Base-by-base conservation (phyloP, 2,888 invertebrate species). In the Mythimna ferrago region DNA sequence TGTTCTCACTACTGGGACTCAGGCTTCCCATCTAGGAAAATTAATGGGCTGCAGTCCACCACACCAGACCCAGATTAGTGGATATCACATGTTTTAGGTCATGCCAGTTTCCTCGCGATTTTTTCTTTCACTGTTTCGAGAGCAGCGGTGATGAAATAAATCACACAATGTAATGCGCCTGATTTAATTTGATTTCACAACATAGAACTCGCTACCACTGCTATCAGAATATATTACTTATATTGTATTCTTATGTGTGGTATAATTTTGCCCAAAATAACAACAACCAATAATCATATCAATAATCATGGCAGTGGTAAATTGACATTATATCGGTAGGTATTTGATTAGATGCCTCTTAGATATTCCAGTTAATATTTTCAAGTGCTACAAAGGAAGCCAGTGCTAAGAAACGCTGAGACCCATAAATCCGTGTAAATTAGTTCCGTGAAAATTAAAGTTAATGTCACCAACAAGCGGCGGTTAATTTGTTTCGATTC, bases 401-500 rank as follows among this genome's bases (percentile, higher is more conserved):
- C 10, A 6, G 11, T 16, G 10, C n/a, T 26, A 41, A 68, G 21
- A 11, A 48, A 57, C 51, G 58, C 51, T 35, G 51, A 11, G n/a
- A 63, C 38, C 35, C 32, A 57, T 84, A 80, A 84, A 84, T 73
- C 66, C 69, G 58, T 70, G 79, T 67, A 86, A 87, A 89, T 88
- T 84, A 80, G 81, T 90, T 89, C 84, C 79, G 80, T 86, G 73
- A 1, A 85, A 85, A 87, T 88, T 87, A 85, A 90, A 90, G 77
- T 89, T 86, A 84, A 88, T 88, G 80, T 86, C 86, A 78, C 76
- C 78, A 86, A 87, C 88, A 86, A 84, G 82, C 82, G 72, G 64
- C 62, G 73, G 81, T 85, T 89, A 89, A 91, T 91, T 88, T 88
- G 86, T 87, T 88, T 85, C 88, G 80, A 90, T 88, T 90, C 89